Base-by-base conservation (phyloP, 2,113 vertebrate species). In the Brachirus orientalis region DNA sequence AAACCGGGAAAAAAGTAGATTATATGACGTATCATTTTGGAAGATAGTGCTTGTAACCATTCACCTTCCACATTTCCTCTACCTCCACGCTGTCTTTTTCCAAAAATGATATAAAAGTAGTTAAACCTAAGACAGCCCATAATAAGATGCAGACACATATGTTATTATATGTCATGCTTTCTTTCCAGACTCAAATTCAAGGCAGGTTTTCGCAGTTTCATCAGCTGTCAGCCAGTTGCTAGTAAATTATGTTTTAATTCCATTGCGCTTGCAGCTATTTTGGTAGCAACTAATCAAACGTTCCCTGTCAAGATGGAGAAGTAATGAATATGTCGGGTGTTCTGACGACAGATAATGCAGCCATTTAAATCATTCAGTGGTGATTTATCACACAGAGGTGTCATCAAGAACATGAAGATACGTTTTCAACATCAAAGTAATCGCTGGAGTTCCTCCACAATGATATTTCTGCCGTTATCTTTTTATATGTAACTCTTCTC, bases 141-240 rank as follows among this genome's bases (percentile, higher is more conserved):
- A 3, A 14, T 16, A 10, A 20, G 28, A 38, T n/a, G 38, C 12
- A 58, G 54, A 17, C 17, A 50, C n/a, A 50, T 20, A 3, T 16
- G 17, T 20, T 19, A 14, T 47, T 10, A 62, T 61, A 19, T 19
- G 8, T 10, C 28, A 8, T 8, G 1, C 10, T 35, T 45, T 13
- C 10, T 56, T 10, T 28, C 28, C 28, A 4, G 1, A 40, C 47
- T 18, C 1, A 38, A 72, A 57, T 52, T 19, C n/a, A n/a, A n/a
- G n/a, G n/a, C n/a, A n/a, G n/a, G n/a, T n/a, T n/a, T n/a, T n/a
- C n/a, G n/a, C n/a, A n/a, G n/a, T n/a, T n/a, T n/a, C 10, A 40
- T 12, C 61, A 66, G 61, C 66, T 70, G 45, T 71, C 56, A 59
- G 46, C n/a, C 66, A 53, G n/a, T 48, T 17, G 47, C 18, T 14